Evolutionary conservation across 2,888 invertebrate species (phyloP).

Genomic region (Nesidiocoris tenuis): DNA sequence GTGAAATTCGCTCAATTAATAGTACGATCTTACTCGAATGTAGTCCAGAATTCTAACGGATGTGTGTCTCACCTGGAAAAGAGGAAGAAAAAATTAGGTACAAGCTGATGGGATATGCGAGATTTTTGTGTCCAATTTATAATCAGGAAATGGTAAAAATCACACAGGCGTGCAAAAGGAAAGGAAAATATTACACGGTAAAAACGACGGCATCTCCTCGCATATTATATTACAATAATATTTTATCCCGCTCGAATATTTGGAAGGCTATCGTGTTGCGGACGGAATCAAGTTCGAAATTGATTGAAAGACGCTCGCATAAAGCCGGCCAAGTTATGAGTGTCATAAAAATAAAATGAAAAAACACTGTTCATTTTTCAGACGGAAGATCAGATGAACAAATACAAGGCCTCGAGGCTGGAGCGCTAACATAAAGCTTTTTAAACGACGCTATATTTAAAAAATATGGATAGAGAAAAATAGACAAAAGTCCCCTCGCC

Average conservation of each 20-base stretch:
- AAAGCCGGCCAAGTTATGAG: constrained; percentile 24
- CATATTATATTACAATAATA: not conserved
- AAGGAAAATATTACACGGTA: not conserved
- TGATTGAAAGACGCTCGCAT: not conserved
- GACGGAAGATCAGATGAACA: constrained; percentile 21
- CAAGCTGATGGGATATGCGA: no score
- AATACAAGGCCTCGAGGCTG: constrained; percentile 8
- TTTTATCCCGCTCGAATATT: not conserved
- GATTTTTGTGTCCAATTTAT: no score
- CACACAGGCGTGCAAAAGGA: no score
- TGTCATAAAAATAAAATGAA: constrained; percentile 30
- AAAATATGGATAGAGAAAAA: not conserved
- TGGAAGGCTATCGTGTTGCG: not conserved
- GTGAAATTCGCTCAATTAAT: no score
- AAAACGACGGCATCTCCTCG: not conserved
- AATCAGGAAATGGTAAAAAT: no score
- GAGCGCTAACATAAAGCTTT: constrained; percentile 31
- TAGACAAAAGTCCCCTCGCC: constrained; percentile 37
- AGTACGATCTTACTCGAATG: no score
- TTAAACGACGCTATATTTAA: constrained; percentile 40
- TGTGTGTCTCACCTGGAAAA: no score
- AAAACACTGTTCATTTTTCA: constrained; percentile 3
- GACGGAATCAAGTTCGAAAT: not conserved
- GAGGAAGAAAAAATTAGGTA: no score
- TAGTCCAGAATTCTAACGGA: no score